Conservation (phyloP, 2,797 vertebrate species). For the Rhinichthys osculus region DNA sequence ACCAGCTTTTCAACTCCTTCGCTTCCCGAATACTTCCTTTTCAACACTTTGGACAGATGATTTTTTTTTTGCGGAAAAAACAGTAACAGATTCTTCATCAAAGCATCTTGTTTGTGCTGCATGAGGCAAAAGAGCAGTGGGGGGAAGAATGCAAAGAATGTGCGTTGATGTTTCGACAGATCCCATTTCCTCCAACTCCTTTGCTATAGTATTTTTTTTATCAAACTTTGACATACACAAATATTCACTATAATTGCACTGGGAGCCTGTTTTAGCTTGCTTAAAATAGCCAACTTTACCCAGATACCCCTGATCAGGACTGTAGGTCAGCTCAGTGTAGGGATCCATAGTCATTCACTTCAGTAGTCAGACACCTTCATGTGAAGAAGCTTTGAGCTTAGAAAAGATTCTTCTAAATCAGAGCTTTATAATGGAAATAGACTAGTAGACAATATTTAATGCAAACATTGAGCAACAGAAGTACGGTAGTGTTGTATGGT, state of each 20-base stretch:
- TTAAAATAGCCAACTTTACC: slow-evolving; percentile 57
- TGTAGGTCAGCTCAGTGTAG: slow-evolving; percentile 30
- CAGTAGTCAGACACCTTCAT: slow-evolving; percentile 33
- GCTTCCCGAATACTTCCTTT: slow-evolving; percentile 39
- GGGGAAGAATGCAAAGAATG: slow-evolving; percentile 63
- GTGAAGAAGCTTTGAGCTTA: not conserved
- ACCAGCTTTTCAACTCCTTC: slow-evolving; percentile 46
- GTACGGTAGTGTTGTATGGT: no score
- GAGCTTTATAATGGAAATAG: not conserved
- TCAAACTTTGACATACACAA: slow-evolving; percentile 50
- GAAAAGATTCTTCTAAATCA: not conserved
- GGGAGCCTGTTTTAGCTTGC: not conserved
- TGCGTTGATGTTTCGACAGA: slow-evolving; percentile 57
- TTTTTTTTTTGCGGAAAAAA: slow-evolving; percentile 36
- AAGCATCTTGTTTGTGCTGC: not conserved
- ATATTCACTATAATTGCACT: not conserved
- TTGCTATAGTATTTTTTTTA: slow-evolving; percentile 20
- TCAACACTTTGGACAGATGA: slow-evolving; percentile 24
- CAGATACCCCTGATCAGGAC: slow-evolving; percentile 42
- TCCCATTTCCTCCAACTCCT: slow-evolving; percentile 48
- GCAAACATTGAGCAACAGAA: not conserved
- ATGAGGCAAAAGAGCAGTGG: slow-evolving; percentile 5
- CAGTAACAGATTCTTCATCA: slow-evolving; percentile 15
- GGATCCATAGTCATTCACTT: slow-evolving; percentile 56
- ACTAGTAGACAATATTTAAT: not conserved